A percentile compares a stretch with the other conserved stretches of the same genome.
Evolutionary conservation across 2,888 invertebrate species (phyloP).

Genomic region (Desoria tigrina): DNA sequence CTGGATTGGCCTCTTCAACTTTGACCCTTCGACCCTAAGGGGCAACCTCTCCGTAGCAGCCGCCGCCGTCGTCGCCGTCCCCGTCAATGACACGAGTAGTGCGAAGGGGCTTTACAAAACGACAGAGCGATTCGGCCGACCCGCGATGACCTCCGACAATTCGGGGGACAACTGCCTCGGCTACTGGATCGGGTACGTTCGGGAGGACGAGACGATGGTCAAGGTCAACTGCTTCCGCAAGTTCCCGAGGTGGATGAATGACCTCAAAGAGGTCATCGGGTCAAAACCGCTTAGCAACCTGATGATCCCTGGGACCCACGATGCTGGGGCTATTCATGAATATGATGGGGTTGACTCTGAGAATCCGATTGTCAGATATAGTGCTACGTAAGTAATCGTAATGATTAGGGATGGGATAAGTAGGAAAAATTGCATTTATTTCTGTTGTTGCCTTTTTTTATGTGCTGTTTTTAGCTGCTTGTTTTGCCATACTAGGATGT

Average conservation of each 20-base stretch:
- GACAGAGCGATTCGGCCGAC: conserved; percentile 19
- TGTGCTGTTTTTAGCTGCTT: too few species aligned
- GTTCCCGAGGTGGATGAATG: conserved; percentile 83
- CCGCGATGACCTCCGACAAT: conserved; percentile 12
- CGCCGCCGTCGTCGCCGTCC: conserved; percentile 8
- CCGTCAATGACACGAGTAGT: conserved; percentile 3
- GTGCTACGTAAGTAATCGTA: neutral
- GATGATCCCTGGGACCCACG: conserved; percentile 71
- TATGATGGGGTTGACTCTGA: conserved; percentile 57
- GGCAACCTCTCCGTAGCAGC: conserved; percentile 20
- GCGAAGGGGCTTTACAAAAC: conserved; percentile 30
- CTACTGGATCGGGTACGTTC: conserved; percentile 54
- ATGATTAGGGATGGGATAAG: neutral
- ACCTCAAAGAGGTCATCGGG: conserved; percentile 60
- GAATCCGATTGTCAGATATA: neutral
- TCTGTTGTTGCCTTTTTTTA: too few species aligned
- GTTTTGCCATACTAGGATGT: too few species aligned
- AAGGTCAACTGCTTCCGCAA: conserved; percentile 70
- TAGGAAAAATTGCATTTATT: too few species aligned
- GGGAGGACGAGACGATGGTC: conserved; percentile 39
- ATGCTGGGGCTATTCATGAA: conserved; percentile 64
- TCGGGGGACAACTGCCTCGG: conserved; percentile 51
- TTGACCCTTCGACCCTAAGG: conserved; percentile 54
- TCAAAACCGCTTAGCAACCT: conserved; percentile 64
- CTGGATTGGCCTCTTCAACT: conserved; percentile 55